These are phyloP conservation scores for Dreissena polymorpha DNA, from an alignment of 1,140 invertebrate genomes.

Conservation along the genomic window DNA sequence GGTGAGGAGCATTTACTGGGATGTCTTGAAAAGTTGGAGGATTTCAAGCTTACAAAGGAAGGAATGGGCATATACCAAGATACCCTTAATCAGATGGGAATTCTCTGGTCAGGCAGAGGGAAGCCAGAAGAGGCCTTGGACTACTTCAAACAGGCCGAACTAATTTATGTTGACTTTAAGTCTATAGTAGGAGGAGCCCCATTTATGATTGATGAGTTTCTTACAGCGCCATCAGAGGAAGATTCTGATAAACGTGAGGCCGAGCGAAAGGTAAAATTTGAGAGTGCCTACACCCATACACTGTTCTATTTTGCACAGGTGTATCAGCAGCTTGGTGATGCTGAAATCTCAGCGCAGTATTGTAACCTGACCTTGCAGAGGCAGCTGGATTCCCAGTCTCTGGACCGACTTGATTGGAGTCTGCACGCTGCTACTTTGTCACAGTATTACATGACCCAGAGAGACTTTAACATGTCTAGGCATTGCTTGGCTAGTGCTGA, in stretches of 20 bases:
- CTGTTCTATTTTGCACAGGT: conserved; percentile 94
- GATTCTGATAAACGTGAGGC: conserved; percentile 75
- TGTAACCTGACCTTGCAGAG: conserved; percentile 92
- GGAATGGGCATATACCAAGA: conserved; percentile 64
- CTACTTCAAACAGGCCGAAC: conserved; percentile 86
- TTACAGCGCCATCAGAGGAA: conserved; percentile 72
- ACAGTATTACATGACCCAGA: conserved; percentile 85
- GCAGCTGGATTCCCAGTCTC: conserved; percentile 86
- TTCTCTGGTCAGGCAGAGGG: conserved; percentile 85
- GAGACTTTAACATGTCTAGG: conserved; percentile 87
- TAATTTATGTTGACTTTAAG: conserved; percentile 83
- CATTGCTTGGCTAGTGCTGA: conserved; percentile 87
- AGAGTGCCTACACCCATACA: conserved; percentile 90
- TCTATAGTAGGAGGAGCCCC: conserved; percentile 68
- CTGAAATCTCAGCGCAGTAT: conserved; percentile 89
- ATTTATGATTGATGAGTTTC: conserved; percentile 83
- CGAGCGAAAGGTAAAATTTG: conserved; percentile 81
- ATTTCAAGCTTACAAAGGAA: conserved; percentile 71
- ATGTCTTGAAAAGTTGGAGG: conserved; percentile 84
- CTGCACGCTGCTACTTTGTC: conserved; percentile 94
- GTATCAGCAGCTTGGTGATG: conserved; percentile 87
- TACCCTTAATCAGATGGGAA: conserved; percentile 90
- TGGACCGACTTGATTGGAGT: conserved; percentile 93
- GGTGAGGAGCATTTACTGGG: conserved; percentile 87
- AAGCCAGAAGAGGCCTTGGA: conserved; percentile 85